Evolutionary conservation across 2,797 vertebrate genomes (phyloP).

Genomic region (Betta splendens): DNA sequence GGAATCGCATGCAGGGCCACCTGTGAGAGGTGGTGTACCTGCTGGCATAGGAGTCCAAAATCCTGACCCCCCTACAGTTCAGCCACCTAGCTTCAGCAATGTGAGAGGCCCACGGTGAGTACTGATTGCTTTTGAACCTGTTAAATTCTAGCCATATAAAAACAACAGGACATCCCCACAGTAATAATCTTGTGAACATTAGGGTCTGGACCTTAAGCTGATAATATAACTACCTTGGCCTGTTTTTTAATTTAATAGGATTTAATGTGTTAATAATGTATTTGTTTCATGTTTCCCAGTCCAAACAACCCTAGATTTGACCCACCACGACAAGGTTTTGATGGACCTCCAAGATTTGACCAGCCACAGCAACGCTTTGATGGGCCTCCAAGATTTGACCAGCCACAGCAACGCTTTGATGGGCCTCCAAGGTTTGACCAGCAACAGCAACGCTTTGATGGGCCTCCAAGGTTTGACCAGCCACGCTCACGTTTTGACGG

Average conservation of each 20-base stretch:
- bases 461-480: slow-evolving; percentile 77
- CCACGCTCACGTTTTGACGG: slow-evolving; percentile 63
- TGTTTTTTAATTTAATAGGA: neutral
- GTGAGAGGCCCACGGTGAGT: slow-evolving; percentile 85
- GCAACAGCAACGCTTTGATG: slow-evolving; percentile 73
- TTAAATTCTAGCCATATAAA: too few species aligned
- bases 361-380: slow-evolving; percentile 72
- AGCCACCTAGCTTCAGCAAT: slow-evolving; percentile 81
- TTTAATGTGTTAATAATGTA: neutral
- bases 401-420: slow-evolving; percentile 25
- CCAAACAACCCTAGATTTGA: slow-evolving; percentile 63
- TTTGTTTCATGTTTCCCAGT: slow-evolving; percentile 6
- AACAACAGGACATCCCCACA: too few species aligned
- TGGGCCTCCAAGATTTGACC: slow-evolving; percentile 73
- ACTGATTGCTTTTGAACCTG: slow-evolving; percentile 4
- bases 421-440: slow-evolving; percentile 41
- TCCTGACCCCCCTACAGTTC: slow-evolving; percentile 77
- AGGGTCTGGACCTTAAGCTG: too few species aligned
- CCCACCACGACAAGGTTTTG: slow-evolving; percentile 29
- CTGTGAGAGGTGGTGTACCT: slow-evolving; percentile 63
- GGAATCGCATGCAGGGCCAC: slow-evolving; percentile 53
- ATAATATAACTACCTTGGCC: too few species aligned
- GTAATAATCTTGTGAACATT: too few species aligned
- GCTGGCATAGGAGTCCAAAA: slow-evolving; percentile 70
- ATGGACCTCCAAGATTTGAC: slow-evolving; percentile 25